Conservation (phyloP, 2,113 vertebrate genomes). For the Cyprinodon tularosa region DNA sequence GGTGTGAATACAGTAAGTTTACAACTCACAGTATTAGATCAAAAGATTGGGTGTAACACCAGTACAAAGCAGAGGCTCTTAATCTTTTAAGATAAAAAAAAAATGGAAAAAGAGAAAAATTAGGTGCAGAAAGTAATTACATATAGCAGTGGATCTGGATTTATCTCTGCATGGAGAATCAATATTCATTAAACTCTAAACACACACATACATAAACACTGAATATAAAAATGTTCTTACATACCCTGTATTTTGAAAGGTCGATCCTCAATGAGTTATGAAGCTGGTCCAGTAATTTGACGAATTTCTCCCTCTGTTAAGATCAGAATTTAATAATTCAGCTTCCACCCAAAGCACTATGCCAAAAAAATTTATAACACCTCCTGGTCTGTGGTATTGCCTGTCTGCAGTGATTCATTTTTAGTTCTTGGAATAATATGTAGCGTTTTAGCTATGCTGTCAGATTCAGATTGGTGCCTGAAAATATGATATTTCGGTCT, state of each 20-base stretch:
- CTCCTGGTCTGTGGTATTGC: constrained; percentile 1
- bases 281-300: constrained; percentile 95
- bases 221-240: constrained; percentile 55
- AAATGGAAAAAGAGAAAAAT: background rate
- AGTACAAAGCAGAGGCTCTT: background rate
- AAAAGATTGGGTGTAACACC: background rate
- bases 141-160: no score
- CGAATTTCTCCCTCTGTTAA: constrained; percentile 95
- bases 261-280: constrained; percentile 98
- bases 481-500: constrained; percentile 39
- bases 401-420: constrained; percentile 44
- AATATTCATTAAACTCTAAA: background rate
- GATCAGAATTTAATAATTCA: constrained; percentile 53
- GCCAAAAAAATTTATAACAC: constrained; percentile 25
- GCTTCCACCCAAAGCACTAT: constrained; percentile 24
- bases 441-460: constrained; percentile 16
- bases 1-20: background rate
- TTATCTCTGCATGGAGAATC: background rate
- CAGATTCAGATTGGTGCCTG: constrained; percentile 30
- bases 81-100: background rate
- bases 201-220: background rate
- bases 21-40: background rate
- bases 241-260: constrained; percentile 96
- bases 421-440: constrained; percentile 44
- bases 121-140: background rate